Evolutionary conservation across 2,797 vertebrate genomes (phyloP), one percentile per base, ranked within the genome.

Genomic region (Lutjanus argentimaculatus): DNA sequence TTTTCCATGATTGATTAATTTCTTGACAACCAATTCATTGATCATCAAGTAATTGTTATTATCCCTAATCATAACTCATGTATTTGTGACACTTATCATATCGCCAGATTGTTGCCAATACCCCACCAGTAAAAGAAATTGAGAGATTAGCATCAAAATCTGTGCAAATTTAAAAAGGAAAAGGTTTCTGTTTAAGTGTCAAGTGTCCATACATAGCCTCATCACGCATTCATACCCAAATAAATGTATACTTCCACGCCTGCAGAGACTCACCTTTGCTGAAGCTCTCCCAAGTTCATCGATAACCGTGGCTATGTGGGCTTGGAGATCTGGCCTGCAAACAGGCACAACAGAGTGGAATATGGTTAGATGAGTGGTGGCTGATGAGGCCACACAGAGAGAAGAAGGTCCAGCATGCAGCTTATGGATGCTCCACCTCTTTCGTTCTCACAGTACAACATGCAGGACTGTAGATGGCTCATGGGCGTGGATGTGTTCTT

Each of bases 261-360:
- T 8, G 14, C 12, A 51, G 17, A 74, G 9, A 76, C 80, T 80
- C 30, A 97, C 97, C 96, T 97, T 97, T 77, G 97, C 96, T 8
- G 97, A 98, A 17, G 97, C 96, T 94, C 93, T 97, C 19, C 97
- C 97, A 72, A 98, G 94, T 77, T 97, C 97, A 87, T 98, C 97
- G 55, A 98, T 93, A 57, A 98, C 94, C 17, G 88, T 95, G 88
- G 94, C 94, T 30, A 96, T 95, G 77, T 96, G 95, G 73, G 92
- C 93, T 88, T 96, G 95, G 66, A 96, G 93, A 75, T 97, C 96
- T 74, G 94, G 93, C 78, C 97, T 98, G 67, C 13, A 65, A 61
- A 88, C n/a, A 68, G 48, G 89, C 40, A 79, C 17, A 81, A 13
- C 0, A 40, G 6, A 55, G 53, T 11, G 79, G 10, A 56, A 48